Conservation (phyloP, 2,797 vertebrate species). For the Phoeniculus purpureus region DNA sequence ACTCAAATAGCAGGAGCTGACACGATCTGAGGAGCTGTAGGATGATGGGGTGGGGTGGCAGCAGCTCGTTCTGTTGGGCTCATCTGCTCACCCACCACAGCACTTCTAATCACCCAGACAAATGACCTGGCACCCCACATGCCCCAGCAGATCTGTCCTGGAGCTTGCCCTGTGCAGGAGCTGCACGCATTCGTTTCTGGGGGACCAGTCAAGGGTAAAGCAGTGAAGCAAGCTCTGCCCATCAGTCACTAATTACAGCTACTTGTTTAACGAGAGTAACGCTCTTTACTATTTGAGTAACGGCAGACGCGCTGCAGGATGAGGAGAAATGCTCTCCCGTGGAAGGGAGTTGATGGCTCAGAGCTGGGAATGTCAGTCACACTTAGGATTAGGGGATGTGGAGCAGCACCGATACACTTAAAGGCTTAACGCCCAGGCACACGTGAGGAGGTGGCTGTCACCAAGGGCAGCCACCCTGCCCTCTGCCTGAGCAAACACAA, state of each 20-base stretch:
- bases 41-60: not conserved
- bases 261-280: not conserved
- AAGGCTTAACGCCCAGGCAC: not conserved
- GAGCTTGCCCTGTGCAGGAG: not conserved
- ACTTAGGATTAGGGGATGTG: not conserved
- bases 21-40: not conserved
- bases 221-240: not conserved
- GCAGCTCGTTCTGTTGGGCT: not conserved
- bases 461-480: not conserved
- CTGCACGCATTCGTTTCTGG: not conserved
- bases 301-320: not conserved
- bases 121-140: not conserved
- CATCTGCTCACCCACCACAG: not conserved
- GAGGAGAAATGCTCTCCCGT: not conserved
- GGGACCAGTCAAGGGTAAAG: not conserved
- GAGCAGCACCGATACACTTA: not conserved
- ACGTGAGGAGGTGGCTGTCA: not conserved
- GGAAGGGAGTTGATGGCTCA: not conserved
- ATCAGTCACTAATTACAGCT: not conserved
- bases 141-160: not conserved
- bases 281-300: not conserved
- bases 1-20: not conserved
- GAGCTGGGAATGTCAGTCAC: not conserved
- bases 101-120: not conserved
- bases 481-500: not conserved